Conservation (phyloP, 2,888 invertebrate genomes). For the Stictocephala bisonia region DNA sequence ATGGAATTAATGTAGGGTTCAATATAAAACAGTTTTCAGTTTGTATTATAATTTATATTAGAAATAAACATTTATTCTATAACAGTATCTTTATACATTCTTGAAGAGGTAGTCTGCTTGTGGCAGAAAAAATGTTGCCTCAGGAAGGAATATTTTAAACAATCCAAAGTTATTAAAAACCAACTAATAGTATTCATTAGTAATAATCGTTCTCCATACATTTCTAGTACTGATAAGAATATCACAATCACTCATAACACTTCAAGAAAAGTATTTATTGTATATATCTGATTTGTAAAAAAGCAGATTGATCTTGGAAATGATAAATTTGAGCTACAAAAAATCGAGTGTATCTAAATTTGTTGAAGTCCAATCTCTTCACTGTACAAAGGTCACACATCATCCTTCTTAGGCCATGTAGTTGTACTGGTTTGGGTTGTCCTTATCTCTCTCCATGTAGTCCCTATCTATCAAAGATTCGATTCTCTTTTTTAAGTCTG, state of each 20-base stretch:
- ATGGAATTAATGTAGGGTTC: too few species aligned
- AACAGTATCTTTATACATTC: conserved; percentile 25
- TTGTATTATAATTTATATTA: conserved; percentile 37
- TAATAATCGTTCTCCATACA: too few species aligned
- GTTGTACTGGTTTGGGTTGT: conserved; percentile 98
- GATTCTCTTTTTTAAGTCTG: conserved; percentile 98
- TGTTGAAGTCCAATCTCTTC: conserved; percentile 40
- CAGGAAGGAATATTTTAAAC: not conserved
- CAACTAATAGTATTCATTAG: too few species aligned
- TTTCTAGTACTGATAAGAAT: too few species aligned
- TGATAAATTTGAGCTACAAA: not conserved
- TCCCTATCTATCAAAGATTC: conserved; percentile 99
- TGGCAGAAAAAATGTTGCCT: not conserved
- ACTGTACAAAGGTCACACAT: conserved; percentile 44
- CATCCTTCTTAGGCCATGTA: conserved; percentile 86
- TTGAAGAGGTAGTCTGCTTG: conserved; percentile 4
- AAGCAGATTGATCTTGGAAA: conserved; percentile 18
- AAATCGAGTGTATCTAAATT: conserved; percentile 26
- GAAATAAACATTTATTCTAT: conserved; percentile 39
- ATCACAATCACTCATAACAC: conserved; percentile 14
- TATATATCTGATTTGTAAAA: not conserved
- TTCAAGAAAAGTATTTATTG: not conserved
- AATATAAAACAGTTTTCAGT: too few species aligned
- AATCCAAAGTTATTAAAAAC: too few species aligned
- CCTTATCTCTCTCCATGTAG: conserved; percentile 98